Evolutionary conservation across 2,113 vertebrate species (phyloP).

Genomic region (Struthidea cinerea): DNA sequence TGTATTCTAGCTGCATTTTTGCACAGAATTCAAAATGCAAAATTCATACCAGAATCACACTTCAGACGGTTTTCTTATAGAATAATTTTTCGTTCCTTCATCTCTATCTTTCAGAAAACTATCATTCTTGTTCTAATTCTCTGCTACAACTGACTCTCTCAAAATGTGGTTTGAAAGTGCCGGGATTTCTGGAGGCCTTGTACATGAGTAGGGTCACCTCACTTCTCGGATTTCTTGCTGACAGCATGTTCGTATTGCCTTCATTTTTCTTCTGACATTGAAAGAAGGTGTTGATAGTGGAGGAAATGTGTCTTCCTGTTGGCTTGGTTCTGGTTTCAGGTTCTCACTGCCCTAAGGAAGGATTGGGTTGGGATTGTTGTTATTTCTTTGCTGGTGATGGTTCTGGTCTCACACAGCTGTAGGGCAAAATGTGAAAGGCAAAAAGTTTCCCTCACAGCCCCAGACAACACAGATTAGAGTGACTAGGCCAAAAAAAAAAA

Average conservation of each 20-base stretch:
- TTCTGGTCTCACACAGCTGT: not conserved
- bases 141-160: not conserved
- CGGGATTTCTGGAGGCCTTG: not conserved
- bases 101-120: not conserved
- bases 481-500: not conserved
- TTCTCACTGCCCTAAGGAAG: not conserved
- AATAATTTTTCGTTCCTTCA: not conserved
- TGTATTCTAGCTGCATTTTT: not conserved
- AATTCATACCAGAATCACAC: not conserved
- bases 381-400: not conserved
- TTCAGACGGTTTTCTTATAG: not conserved
- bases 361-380: not conserved
- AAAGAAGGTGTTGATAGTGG: not conserved
- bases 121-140: not conserved
- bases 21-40: not conserved
- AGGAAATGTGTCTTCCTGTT: not conserved
- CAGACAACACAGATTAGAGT: not conserved
- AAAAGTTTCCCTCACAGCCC: not conserved
- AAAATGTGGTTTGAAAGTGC: not conserved
- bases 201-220: not conserved
- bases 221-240: not conserved
- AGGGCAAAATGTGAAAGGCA: not conserved
- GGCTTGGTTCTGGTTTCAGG: not conserved
- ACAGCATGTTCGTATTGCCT: not conserved
- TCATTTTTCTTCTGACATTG: not conserved